Percentiles rank a stretch among this genome's conserved stretches.
These are phyloP conservation scores for Spodoptera picta DNA, from an alignment of 2,888 invertebrate species.

Conservation along the genomic window DNA sequence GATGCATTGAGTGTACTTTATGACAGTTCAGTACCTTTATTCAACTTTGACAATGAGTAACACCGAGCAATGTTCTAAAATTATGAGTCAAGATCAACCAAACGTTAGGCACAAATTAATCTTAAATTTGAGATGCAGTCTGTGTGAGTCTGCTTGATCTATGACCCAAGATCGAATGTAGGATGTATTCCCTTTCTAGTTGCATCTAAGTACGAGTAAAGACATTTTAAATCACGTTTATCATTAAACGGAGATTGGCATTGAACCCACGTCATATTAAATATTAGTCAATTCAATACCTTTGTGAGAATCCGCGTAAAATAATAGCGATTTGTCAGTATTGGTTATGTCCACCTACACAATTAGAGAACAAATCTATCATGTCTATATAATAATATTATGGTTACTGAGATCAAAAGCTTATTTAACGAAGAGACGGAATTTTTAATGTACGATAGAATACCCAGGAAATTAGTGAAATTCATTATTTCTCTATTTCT, in stretches of 20 bases:
- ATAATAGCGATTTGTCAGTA: slow-evolving; percentile 27
- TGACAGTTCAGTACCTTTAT: too few relatives aligned
- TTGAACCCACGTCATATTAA: slow-evolving; percentile 43
- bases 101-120: neutral
- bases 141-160: slow-evolving; percentile 29
- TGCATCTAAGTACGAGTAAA: slow-evolving; percentile 30
- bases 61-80: too few relatives aligned
- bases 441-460: too few relatives aligned
- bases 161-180: slow-evolving; percentile 49
- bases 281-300: slow-evolving; percentile 31
- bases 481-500: too few relatives aligned
- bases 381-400: slow-evolving; percentile 11
- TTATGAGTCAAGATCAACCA: too few relatives aligned
- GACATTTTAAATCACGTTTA: slow-evolving; percentile 19
- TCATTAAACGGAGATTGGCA: slow-evolving; percentile 33
- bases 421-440: neutral
- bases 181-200: slow-evolving; percentile 57
- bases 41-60: too few relatives aligned
- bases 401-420: neutral
- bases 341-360: slow-evolving; percentile 14
- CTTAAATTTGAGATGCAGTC: neutral
- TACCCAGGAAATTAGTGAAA: too few relatives aligned
- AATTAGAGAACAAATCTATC: neutral
- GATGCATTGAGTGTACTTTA: too few relatives aligned
- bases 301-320: slow-evolving; percentile 25